phyloP scores from a whole-genome alignment of 2,888 invertebrate genomes.

The Drosophila kuntzei region DNA sequence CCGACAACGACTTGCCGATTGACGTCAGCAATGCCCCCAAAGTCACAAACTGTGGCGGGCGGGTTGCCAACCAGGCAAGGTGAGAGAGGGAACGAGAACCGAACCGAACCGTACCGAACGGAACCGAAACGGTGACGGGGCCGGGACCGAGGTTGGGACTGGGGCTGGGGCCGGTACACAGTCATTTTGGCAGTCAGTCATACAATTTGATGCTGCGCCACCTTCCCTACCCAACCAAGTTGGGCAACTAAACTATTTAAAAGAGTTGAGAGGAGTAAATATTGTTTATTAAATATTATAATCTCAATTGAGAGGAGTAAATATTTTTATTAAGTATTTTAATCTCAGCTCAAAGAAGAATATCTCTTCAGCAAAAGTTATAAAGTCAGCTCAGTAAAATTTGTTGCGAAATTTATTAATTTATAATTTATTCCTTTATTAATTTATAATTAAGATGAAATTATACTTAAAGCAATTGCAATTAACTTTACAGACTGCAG shows the following conservation, averaged over 20 bases:
- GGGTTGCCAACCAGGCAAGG: conserved; percentile 72
- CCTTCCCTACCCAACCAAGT: conserved; percentile 25
- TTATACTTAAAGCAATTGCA: too few relatives aligned
- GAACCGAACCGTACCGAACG: conserved; percentile 17
- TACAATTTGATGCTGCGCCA: conserved; percentile 68
- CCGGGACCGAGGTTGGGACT: conserved; percentile 1
- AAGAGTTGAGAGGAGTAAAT: background rate
- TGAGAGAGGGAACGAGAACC: conserved; percentile 17
- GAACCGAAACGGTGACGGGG: conserved; percentile 4
- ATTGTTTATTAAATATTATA: too few relatives aligned
- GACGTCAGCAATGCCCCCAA: conserved; percentile 86
- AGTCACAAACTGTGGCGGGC: conserved; percentile 71
- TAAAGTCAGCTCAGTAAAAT: too few relatives aligned
- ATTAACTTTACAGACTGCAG: too few relatives aligned
- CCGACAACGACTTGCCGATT: conserved; percentile 82
- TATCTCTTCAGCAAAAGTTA: too few relatives aligned
- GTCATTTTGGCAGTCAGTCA: conserved; percentile 80
- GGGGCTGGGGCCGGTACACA: conserved; percentile 28
- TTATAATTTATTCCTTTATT: too few relatives aligned
- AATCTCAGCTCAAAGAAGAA: too few relatives aligned
- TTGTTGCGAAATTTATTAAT: too few relatives aligned
- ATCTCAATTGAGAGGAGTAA: too few relatives aligned
- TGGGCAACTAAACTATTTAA: background rate
- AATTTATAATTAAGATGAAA: too few relatives aligned
- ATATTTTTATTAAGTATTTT: too few relatives aligned